These are phyloP conservation scores for Dendroctonus ponderosae DNA, from an alignment of 1,140 invertebrate genomes.

Conservation along the genomic window DNA sequence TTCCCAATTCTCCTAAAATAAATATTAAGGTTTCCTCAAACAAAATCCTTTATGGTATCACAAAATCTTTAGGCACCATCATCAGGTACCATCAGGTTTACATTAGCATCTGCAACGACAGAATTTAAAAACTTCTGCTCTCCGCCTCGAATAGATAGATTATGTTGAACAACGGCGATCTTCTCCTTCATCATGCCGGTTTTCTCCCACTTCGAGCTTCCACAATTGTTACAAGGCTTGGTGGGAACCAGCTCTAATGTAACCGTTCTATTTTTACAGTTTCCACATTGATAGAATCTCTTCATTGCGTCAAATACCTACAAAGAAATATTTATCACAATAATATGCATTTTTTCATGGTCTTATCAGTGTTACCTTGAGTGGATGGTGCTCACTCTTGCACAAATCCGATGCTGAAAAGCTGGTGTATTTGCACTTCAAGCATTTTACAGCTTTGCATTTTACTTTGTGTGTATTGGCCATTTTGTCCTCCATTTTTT, in stretches of 20 bases:
- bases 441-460: conserved; percentile 85
- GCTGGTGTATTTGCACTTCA: conserved; percentile 86
- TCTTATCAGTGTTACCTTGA: conserved; percentile 57
- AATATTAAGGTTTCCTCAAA: background rate
- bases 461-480: conserved; percentile 75
- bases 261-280: conserved; percentile 81
- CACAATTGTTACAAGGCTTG: conserved; percentile 75
- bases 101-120: conserved; percentile 58
- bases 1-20: background rate
- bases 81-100: conserved; percentile 66
- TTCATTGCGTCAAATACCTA: conserved; percentile 72
- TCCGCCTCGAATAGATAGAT: conserved; percentile 68
- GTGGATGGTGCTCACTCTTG: conserved; percentile 74
- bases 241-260: conserved; percentile 76
- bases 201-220: conserved; percentile 69
- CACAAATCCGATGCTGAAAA: conserved; percentile 82
- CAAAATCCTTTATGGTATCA: background rate
- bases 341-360: too few species aligned
- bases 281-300: conserved; percentile 85
- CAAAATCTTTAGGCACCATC: conserved; percentile 15
- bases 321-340: conserved; percentile 8
- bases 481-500: conserved; percentile 92
- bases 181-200: conserved; percentile 79
- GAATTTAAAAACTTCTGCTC: conserved; percentile 70
- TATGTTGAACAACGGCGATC: conserved; percentile 55